phyloP scores from a whole-genome alignment of 2,888 invertebrate genomes.

The Drosophila cognata region DNA sequence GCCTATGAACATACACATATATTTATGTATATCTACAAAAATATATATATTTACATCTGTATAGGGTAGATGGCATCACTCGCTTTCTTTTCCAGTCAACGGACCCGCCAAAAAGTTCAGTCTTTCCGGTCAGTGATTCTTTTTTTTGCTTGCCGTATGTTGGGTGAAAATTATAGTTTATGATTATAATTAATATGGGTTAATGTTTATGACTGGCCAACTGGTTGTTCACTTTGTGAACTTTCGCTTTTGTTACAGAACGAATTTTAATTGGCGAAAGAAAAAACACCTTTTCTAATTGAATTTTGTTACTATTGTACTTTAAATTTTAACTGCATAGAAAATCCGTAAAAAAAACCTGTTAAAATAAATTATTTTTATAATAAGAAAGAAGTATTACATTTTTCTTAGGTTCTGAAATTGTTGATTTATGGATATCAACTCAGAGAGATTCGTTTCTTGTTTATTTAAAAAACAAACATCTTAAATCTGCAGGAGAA shows the following conservation, averaged over 20 bases:
- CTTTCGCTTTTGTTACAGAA: slow-evolving; percentile 66
- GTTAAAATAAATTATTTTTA: neutral
- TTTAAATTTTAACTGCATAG: neutral
- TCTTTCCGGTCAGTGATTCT: slow-evolving; percentile 73
- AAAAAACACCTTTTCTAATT: slow-evolving; percentile 33
- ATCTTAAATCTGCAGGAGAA: slow-evolving; percentile 13
- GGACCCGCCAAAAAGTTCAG: slow-evolving; percentile 32
- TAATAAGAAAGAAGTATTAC: neutral
- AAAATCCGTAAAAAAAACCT: neutral
- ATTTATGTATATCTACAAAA: neutral
- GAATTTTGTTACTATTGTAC: neutral
- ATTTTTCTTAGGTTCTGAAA: neutral
- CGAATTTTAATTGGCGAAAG: slow-evolving; percentile 20
- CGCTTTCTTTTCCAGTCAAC: slow-evolving; percentile 58
- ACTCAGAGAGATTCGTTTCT: slow-evolving; percentile 11
- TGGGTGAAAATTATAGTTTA: slow-evolving; percentile 76
- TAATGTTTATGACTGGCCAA: slow-evolving; percentile 56
- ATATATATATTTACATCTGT: neutral
- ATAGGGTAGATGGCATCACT: slow-evolving; percentile 16
- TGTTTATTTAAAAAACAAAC: slow-evolving; percentile 32
- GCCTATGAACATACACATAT: neutral
- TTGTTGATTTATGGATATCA: neutral
- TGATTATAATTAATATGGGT: slow-evolving; percentile 71
- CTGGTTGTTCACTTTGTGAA: slow-evolving; percentile 30
- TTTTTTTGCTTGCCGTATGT: slow-evolving; percentile 51